Base-by-base conservation (phyloP, 2,113 vertebrate species). In the Mungos mungo region DNA sequence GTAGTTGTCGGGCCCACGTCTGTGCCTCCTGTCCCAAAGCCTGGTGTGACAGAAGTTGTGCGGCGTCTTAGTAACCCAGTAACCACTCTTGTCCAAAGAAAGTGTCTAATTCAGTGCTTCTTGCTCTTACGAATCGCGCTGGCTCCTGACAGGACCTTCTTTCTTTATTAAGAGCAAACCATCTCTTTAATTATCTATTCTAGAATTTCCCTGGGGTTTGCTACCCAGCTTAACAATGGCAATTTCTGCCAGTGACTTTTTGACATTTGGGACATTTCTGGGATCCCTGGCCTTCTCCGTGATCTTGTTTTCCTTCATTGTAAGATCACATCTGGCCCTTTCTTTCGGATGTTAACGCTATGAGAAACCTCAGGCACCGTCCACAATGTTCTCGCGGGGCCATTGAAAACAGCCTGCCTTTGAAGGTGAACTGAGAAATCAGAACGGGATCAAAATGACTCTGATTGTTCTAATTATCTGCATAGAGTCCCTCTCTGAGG, bases 81-180 rank as follows among this genome's bases (percentile, higher is more conserved):
- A 60, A 60, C 57, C 21, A 60, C 57, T 9, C 33, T 35, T 35
- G 1, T 50, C 33, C 0, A 66, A 50, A 72, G 45, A 89, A 15
- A 88, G 18, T 7, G 3, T 65, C 71, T 21, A 1, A 13, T 6
- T 21, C 0, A 1, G 8, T 1, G 25, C 50, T 50, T 25, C 29
- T 54, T 38, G 23, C 71, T 83, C 19, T 52, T 29, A 33, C 35
- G 21, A 84, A 65, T 91, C 47, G 7, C 16, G 60, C 52, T 63
- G 69, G 2, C 11, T 84, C 14, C 80, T 14, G 19, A 0, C 1
- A 9, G 31, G 69, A 87, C 47, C 13, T 74, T 47, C 41, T 52
- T 79, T 79, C 18, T 74, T 71, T 31, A 35, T 27, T 65, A 45
- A n/a, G 29, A 27, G 60, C 29, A n/a, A 3, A 1, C 25, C 29